These are phyloP conservation scores for Hydropsyche betteni DNA, from an alignment of 2,888 invertebrate genomes.

Conservation along the genomic window DNA sequence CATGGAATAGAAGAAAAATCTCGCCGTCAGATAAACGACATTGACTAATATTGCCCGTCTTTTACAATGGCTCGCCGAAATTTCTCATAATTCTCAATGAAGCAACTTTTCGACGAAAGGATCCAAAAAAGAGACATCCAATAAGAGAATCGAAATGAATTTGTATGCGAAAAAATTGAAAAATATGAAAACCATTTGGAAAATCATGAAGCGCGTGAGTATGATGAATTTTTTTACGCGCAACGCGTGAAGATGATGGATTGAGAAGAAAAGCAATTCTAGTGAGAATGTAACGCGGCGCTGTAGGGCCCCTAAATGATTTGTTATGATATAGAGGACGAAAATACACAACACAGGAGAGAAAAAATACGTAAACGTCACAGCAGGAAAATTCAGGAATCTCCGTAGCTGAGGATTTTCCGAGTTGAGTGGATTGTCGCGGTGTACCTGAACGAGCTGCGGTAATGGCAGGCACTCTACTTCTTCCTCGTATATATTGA, in stretches of 20 bases:
- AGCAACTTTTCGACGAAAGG: too few species aligned
- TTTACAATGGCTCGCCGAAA: too few species aligned
- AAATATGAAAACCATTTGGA: constrained; percentile 29
- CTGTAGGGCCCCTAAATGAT: constrained; percentile 12
- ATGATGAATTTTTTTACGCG: constrained; percentile 21
- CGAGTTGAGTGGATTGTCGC: constrained; percentile 1
- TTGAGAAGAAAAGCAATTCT: constrained; percentile 28
- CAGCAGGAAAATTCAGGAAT: background rate
- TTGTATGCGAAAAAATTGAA: background rate
- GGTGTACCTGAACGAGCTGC: background rate
- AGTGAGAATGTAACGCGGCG: constrained; percentile 1
- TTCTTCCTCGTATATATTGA: background rate
- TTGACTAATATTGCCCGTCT: too few species aligned
- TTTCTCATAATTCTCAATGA: too few species aligned
- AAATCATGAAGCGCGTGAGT: constrained; percentile 30
- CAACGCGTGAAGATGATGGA: constrained; percentile 28
- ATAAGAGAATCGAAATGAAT: too few species aligned
- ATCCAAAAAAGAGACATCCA: too few species aligned
- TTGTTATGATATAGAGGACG: constrained; percentile 23
- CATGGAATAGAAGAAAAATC: too few species aligned
- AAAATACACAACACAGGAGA: constrained; percentile 1
- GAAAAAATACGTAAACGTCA: background rate
- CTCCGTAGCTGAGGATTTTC: background rate
- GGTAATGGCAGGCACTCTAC: constrained; percentile 4
- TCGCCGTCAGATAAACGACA: too few species aligned